Conservation (phyloP, 2,113 vertebrate species). For the Leucosticte australis region DNA sequence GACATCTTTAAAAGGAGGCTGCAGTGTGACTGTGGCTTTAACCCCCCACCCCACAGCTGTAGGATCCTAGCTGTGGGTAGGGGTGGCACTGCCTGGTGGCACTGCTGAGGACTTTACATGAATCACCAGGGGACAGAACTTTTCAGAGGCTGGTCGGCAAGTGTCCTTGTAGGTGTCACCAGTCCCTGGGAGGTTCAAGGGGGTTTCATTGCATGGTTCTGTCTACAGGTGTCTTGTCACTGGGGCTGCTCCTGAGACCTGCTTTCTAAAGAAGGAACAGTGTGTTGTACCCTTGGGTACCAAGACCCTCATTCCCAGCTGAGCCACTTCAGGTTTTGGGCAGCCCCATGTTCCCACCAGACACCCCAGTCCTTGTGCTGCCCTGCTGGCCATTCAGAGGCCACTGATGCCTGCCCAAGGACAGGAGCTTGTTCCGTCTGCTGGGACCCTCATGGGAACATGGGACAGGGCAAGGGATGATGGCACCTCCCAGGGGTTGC, state of each 20-base stretch:
- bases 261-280: background rate
- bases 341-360: background rate
- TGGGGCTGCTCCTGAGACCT: background rate
- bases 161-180: background rate
- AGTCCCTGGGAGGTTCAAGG: background rate
- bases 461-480: fast-evolving
- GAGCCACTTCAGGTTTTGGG: background rate
- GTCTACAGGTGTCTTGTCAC: background rate
- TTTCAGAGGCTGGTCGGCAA: background rate
- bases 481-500: background rate
- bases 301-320: background rate
- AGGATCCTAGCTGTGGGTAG: background rate
- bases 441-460: background rate
- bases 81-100: background rate
- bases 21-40: background rate
- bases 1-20: constrained; percentile 27
- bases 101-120: background rate
- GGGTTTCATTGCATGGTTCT: background rate
- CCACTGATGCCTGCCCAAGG: fast-evolving
- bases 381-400: background rate
- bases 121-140: background rate
- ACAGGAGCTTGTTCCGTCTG: background rate
- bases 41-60: background rate
- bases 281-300: background rate
- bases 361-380: background rate